Base-by-base conservation (phyloP, 2,797 vertebrate species). In the Mionectes olivaceus region DNA sequence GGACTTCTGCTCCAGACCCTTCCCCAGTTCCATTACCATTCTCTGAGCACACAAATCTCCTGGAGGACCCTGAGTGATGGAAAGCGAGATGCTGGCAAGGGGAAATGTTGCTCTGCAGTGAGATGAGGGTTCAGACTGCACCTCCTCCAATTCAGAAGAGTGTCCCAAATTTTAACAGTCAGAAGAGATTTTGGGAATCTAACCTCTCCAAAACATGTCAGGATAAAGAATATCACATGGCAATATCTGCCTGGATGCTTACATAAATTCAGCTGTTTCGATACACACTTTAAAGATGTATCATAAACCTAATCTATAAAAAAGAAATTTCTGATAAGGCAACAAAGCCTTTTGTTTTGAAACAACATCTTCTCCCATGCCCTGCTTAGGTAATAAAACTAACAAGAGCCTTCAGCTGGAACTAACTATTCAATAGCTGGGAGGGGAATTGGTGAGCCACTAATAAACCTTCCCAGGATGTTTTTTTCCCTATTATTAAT, bases 401-500 rank as follows among this genome's bases (percentile, higher is more conserved):
- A 65, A 2, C 1, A 3, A 81, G 57, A 87, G 71, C 85, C 53
- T 92, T 95, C 87, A 89, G 64, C 79, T 6, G 19, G 78, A 96
- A 87, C 80, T 81, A 93, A 92, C 70, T n/a, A 32, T 8, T 44
- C 55, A 87, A 53, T 24, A 90, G 64, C 76, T 86, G 76, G 47
- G 63, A 89, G 60, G 60, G 52, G 60, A 87, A 85, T 67, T 4
- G 8, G 83, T 80, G 75, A 94, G 74, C n/a, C 39, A 87, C 81
- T 85, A 95, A 85, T 23, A 10, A 95, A 86, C 82, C 52, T 93
- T 79, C 52, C 67, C 0, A 0, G 47, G 63, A 52, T 1, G 2
- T 52, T 86, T 93, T 89, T 89, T 76, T 55, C 27, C 39, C 67
- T 43, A 50, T 59, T 90, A 87, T 71, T 83, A 88, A 93, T 65